These are phyloP conservation scores for Eulemur macaco DNA, from an alignment of 2,113 vertebrate species.

Conservation along the genomic window DNA sequence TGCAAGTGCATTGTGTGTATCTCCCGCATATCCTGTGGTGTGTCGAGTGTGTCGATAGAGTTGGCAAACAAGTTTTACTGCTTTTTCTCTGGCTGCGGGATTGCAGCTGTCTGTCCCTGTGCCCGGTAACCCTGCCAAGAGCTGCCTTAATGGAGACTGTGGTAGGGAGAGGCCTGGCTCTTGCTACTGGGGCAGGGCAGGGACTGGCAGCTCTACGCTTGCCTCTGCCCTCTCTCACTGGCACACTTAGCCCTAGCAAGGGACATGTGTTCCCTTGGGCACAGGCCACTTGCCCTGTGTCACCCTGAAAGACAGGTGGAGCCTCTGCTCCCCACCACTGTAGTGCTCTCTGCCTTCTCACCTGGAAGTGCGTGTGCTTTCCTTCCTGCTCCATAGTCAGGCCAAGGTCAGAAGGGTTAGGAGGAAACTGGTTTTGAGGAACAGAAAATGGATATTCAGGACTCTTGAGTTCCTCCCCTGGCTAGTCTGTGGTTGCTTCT, in stretches of 20 bases:
- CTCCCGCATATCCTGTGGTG: not conserved
- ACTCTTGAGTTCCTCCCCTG: not conserved
- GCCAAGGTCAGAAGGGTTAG: not conserved
- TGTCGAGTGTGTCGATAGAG: not conserved
- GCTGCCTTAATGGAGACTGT: not conserved
- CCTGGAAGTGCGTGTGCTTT: not conserved
- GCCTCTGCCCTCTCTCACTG: not conserved
- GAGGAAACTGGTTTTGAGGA: slow-evolving; percentile 5
- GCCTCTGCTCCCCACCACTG: not conserved
- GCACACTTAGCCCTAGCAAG: not conserved
- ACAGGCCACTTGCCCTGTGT: not conserved
- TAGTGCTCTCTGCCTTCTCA: not conserved
- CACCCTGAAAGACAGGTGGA: not conserved
- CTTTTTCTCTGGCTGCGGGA: slow-evolving; percentile 38
- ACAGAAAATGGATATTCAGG: not conserved
- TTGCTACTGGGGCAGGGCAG: not conserved
- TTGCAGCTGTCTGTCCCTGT: not conserved
- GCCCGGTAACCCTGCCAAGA: slow-evolving; percentile 49
- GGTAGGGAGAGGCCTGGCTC: not conserved
- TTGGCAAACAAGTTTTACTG: slow-evolving; percentile 65
- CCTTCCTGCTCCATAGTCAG: not conserved
- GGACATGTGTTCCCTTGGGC: not conserved
- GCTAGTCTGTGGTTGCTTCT: not conserved
- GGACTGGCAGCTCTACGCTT: not conserved
- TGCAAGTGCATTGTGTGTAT: not conserved